These are phyloP conservation scores for Pseudomyrmex dendroicus DNA, from an alignment of 1,140 invertebrate species.

Conservation along the genomic window DNA sequence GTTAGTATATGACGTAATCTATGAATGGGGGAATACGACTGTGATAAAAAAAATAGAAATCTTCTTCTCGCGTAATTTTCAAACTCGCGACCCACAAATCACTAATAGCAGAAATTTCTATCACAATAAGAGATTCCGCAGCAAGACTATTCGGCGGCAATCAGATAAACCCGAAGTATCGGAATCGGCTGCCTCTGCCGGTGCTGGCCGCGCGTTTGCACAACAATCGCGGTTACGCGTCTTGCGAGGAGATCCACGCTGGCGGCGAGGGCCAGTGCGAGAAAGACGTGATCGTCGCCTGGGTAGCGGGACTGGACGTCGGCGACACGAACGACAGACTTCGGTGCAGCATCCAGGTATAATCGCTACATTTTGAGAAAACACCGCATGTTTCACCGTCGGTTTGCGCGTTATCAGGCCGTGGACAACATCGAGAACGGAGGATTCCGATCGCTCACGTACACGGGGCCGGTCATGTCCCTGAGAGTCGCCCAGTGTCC, in stretches of 20 bases:
- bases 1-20: constrained; percentile 73
- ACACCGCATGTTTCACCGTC: constrained; percentile 10
- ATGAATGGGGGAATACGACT: too few species aligned
- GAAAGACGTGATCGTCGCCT: constrained; percentile 80
- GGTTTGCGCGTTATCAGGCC: constrained; percentile 69
- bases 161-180: constrained; percentile 81
- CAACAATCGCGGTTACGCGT: constrained; percentile 61
- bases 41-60: too few species aligned
- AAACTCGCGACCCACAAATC: not conserved
- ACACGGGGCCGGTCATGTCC: constrained; percentile 81
- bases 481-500: constrained; percentile 79
- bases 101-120: constrained; percentile 35
- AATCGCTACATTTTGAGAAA: not conserved
- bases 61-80: not conserved
- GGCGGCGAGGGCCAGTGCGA: constrained; percentile 63
- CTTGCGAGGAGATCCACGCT: constrained; percentile 54
- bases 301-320: constrained; percentile 81
- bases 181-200: constrained; percentile 79
- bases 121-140: constrained; percentile 70
- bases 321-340: constrained; percentile 71
- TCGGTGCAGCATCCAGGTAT: constrained; percentile 82
- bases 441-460: constrained; percentile 79
- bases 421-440: constrained; percentile 78
- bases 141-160: constrained; percentile 80
- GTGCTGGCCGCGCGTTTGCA: constrained; percentile 79